phyloP scores from a whole-genome alignment of 2,797 vertebrate genomes.

The Paratrypauchen microcephalus region DNA sequence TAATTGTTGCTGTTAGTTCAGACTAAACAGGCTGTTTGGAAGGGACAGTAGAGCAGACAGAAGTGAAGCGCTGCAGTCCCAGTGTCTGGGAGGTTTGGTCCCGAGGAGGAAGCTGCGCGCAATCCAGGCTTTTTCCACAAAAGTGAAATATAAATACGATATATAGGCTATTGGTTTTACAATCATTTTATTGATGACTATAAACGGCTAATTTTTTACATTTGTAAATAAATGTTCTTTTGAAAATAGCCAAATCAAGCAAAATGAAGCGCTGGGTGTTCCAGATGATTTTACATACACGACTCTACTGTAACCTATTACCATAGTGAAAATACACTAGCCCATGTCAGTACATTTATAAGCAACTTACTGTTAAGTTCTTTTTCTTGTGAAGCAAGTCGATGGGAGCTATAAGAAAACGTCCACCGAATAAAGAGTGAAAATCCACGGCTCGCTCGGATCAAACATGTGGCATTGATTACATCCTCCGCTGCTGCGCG shows the following conservation, averaged over 20 bases:
- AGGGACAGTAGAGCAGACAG: slow-evolving; percentile 38
- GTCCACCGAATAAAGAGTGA: slow-evolving; percentile 68
- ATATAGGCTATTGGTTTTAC: not conserved
- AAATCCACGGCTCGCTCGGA: slow-evolving; percentile 68
- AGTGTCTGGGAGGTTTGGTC: slow-evolving; percentile 50
- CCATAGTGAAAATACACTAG: slow-evolving; percentile 17
- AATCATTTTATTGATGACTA: not conserved
- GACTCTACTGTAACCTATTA: not conserved
- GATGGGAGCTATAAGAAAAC: slow-evolving; percentile 57
- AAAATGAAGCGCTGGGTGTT: slow-evolving; percentile 21
- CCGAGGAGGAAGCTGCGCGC: slow-evolving; percentile 39
- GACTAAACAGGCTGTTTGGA: slow-evolving; percentile 21
- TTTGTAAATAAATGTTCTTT: slow-evolving; percentile 1
- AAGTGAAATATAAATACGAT: not conserved
- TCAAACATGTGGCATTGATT: slow-evolving; percentile 82
- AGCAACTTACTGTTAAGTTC: slow-evolving; percentile 81
- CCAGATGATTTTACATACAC: not conserved
- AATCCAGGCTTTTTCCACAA: slow-evolving; percentile 32
- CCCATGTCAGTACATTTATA: slow-evolving; percentile 41
- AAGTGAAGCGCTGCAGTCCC: slow-evolving; percentile 46
- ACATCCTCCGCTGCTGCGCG: slow-evolving; percentile 80
- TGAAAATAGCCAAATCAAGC: not conserved
- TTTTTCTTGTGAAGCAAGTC: slow-evolving; percentile 71
- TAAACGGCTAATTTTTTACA: not conserved
- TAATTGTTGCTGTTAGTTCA: not conserved